phyloP scores from a whole-genome alignment of 1,140 invertebrate species.

The Lepidostoma basale region DNA sequence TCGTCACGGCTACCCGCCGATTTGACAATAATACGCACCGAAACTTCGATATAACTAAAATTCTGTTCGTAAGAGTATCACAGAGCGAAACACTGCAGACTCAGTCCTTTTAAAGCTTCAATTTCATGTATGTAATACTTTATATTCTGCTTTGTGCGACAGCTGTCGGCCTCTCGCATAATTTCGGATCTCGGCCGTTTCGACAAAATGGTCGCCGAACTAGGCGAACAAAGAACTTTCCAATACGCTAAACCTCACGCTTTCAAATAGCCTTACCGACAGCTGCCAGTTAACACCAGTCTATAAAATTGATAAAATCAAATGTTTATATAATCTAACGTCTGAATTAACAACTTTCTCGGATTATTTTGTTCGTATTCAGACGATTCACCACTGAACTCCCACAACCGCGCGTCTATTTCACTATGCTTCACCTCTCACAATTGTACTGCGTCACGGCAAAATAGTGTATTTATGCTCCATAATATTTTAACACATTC shows the following conservation, averaged over 20 bases:
- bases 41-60: slow-evolving; percentile 19
- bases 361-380: slow-evolving; percentile 9
- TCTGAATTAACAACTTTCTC: slow-evolving; percentile 13
- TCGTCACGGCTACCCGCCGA: slow-evolving; percentile 21
- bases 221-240: slow-evolving; percentile 34
- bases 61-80: slow-evolving; percentile 37
- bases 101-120: slow-evolving; percentile 37
- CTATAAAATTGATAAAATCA: slow-evolving; percentile 31
- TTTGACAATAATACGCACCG: slow-evolving; percentile 22
- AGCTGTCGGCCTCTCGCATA: slow-evolving; percentile 34
- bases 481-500: background rate
- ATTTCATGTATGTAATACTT: slow-evolving; percentile 33
- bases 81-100: slow-evolving; percentile 36
- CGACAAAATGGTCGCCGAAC: slow-evolving; percentile 39
- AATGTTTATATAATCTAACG: slow-evolving; percentile 19
- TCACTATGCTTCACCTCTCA: background rate
- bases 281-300: slow-evolving; percentile 17
- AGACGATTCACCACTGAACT: slow-evolving; percentile 14
- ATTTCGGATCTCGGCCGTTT: slow-evolving; percentile 30
- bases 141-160: slow-evolving; percentile 30
- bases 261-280: slow-evolving; percentile 17
- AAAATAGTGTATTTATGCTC: slow-evolving; percentile 5
- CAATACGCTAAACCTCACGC: background rate
- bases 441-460: background rate
- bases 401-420: background rate